Evolutionary conservation across 2,797 vertebrate genomes (phyloP).

Genomic region (Loris lydekkerianus): DNA sequence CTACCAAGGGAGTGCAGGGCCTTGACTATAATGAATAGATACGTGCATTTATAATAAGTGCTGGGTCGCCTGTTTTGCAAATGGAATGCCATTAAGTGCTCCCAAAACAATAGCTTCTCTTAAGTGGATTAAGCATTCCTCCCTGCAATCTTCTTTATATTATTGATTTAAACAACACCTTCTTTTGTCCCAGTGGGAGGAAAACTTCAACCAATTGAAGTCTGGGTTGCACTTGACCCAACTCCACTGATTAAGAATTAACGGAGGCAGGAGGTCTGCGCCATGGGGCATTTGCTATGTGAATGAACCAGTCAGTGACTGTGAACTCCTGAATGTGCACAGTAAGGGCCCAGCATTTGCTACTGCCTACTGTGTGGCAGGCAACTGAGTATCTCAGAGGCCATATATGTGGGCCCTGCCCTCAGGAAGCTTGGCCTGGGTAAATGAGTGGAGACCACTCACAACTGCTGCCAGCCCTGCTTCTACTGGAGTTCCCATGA

Average conservation of each 20-base stretch:
- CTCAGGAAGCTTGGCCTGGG: not conserved
- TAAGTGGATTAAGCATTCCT: not conserved
- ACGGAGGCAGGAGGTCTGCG: not conserved
- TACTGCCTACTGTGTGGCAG: not conserved
- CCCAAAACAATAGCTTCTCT: constrained; percentile 8
- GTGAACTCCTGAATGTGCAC: not conserved
- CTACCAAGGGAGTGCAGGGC: not conserved
- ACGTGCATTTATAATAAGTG: not conserved
- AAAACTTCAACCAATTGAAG: not conserved
- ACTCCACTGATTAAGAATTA: not conserved
- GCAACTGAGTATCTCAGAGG: not conserved
- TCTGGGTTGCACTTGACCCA: not conserved
- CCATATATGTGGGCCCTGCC: not conserved
- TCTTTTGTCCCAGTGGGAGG: not conserved
- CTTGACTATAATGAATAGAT: constrained; percentile 47
- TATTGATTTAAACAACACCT: constrained; percentile 52
- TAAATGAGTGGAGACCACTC: too few relatives aligned
- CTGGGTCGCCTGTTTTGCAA: not conserved
- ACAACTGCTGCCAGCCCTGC: not conserved
- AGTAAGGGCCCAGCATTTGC: too few relatives aligned
- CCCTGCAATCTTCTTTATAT: not conserved
- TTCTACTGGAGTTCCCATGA: not conserved
- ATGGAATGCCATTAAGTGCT: constrained; percentile 36
- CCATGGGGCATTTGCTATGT: not conserved
- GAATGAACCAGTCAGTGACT: not conserved